Evolutionary conservation across 2,888 invertebrate species (phyloP), one percentile per base, ranked within the genome.

Genomic region (Diploptera punctata): DNA sequence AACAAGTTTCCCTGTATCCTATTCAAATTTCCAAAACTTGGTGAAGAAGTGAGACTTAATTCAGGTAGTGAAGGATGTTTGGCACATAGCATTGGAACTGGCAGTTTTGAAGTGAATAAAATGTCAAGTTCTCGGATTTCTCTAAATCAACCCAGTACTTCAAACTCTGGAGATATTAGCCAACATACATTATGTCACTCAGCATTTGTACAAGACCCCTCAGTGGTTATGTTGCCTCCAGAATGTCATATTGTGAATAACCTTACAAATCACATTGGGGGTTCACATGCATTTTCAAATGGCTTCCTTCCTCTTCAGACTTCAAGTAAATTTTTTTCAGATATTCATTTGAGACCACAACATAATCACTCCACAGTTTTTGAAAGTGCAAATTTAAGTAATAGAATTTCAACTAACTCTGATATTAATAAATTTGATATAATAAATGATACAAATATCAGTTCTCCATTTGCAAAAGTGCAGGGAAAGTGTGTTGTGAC

Each of bases 321-420:
- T 18, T 47, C 74, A 1, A 71, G 71, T 52, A 74, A 74, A 60
- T 72, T 74, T 29, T 70, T 74, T 43, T 44, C 74, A 67, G 72
- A 74, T 29, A 70, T 72, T 21, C 74, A 74, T 29, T 19, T 72
- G 44, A 57, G 68, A 24, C 71, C 67, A 26, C 67, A 72, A n/a
- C 65, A 65, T 2, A 57, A 57, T 57, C 57, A 29, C 16, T 57
- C 57, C 13, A 1, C 54, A 2, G 54, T 54, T 54, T 21, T 24
- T 29, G 57, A 57, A 16, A 47, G 47, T 47, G 16, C 4, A 16
- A 57, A 29, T 57, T 57, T 29, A 10, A 18, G 21, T 57, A 24
- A n/a, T 24, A n/a, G 31, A 29, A 57, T 13, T 31, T 9, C 29
- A 10, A 0, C 26, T 29, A 24, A 24, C 26, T 57, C 57, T 2